These are phyloP conservation scores for Paramacrobiotus metropolitanus DNA, from an alignment of 1,140 invertebrate species.

Conservation along the genomic window DNA sequence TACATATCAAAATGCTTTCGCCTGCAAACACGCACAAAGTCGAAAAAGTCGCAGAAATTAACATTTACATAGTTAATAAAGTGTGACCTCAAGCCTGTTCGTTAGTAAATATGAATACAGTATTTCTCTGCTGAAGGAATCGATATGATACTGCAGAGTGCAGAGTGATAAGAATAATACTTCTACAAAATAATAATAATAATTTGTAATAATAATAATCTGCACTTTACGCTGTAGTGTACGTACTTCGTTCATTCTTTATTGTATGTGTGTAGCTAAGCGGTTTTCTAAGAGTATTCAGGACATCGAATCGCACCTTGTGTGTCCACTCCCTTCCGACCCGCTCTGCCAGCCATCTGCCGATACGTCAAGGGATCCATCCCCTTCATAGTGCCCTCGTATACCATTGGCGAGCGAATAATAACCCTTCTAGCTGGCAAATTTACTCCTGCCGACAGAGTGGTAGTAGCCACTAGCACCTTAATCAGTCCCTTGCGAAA, in stretches of 20 bases:
- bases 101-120: too few species aligned
- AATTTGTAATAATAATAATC: too few species aligned
- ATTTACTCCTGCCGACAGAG: slow-evolving; percentile 85
- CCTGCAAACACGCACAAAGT: slow-evolving; percentile 27
- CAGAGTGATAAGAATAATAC: too few species aligned
- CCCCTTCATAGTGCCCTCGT: slow-evolving; percentile 37
- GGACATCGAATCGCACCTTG: slow-evolving; percentile 23
- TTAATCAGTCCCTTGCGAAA: slow-evolving; percentile 49
- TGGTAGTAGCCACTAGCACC: slow-evolving; percentile 82
- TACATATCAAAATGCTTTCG: slow-evolving; percentile 76
- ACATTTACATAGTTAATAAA: slow-evolving; percentile 1
- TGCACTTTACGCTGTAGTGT: too few species aligned
- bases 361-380: slow-evolving; percentile 63
- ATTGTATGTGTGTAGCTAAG: too few species aligned
- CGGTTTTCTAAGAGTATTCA: too few species aligned
- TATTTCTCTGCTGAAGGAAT: too few species aligned
- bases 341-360: slow-evolving; percentile 91
- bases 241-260: too few species aligned
- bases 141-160: too few species aligned
- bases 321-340: slow-evolving; percentile 60
- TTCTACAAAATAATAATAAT: too few species aligned
- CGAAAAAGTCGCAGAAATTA: not conserved
- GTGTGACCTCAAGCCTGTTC: too few species aligned
- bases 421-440: slow-evolving; percentile 80
- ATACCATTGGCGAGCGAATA: slow-evolving; percentile 51